These are phyloP conservation scores for Drosophila nannoptera DNA, from an alignment of 1,140 invertebrate genomes.

Conservation along the genomic window DNA sequence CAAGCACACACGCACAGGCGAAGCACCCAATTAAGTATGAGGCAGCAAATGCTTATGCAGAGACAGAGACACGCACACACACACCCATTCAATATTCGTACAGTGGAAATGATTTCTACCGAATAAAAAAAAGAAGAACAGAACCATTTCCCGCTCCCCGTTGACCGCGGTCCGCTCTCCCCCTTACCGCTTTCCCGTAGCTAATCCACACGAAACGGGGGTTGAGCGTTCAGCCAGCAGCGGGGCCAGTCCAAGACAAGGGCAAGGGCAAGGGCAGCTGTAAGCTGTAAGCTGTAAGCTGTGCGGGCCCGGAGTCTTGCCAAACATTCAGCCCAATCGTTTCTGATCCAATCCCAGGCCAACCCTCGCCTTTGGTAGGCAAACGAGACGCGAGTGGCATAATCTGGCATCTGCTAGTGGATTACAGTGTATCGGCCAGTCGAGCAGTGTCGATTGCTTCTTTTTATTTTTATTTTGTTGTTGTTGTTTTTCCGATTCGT, in stretches of 20 bases:
- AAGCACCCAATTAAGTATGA: slow-evolving; percentile 26
- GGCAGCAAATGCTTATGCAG: slow-evolving; percentile 32
- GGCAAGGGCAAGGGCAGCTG: slow-evolving; percentile 34
- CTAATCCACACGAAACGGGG: slow-evolving; percentile 2
- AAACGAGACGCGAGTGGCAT: neutral
- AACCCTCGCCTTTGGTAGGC: neutral
- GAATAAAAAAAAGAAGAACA: neutral
- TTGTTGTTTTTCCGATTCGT: slow-evolving; percentile 28
- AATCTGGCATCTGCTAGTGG: neutral
- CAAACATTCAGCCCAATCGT: neutral
- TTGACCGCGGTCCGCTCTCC: neutral
- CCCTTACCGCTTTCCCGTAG: neutral
- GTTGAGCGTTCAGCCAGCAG: slow-evolving; percentile 2
- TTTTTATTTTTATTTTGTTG: neutral
- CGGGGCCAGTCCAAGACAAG: slow-evolving; percentile 11
- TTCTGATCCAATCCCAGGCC: neutral
- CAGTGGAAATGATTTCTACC: slow-evolving; percentile 2
- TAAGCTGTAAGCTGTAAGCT: slow-evolving; percentile 18
- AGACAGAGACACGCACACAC: slow-evolving; percentile 7
- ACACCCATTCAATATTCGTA: slow-evolving; percentile 12
- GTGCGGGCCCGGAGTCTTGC: slow-evolving; percentile 10
- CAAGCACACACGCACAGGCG: slow-evolving; percentile 4
- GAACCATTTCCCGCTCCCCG: neutral
- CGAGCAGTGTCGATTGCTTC: neutral
- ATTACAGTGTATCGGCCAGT: neutral